These are phyloP conservation scores for Amphipyra tragopoginis DNA, from an alignment of 2,888 invertebrate genomes.

Conservation along the genomic window DNA sequence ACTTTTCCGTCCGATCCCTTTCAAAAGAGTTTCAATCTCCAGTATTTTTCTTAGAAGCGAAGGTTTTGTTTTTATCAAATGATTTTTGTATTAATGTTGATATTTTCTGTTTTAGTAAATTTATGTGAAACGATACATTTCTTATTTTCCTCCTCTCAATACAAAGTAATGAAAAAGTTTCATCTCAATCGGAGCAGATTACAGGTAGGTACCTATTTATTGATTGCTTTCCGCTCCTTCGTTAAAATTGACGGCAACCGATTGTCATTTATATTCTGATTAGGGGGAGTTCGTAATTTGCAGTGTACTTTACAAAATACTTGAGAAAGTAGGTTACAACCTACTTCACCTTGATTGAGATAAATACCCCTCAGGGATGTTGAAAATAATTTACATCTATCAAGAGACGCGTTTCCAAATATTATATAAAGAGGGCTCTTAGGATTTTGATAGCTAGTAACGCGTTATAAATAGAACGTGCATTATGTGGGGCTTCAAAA, in stretches of 20 bases:
- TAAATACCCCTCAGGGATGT: constrained; percentile 14
- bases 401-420: background rate
- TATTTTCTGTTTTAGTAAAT: background rate
- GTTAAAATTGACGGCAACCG: background rate
- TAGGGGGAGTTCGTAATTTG: constrained; percentile 2
- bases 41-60: no score
- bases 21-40: no score
- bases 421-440: background rate
- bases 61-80: no score
- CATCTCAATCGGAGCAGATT: background rate
- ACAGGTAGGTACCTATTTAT: background rate
- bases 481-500: no score
- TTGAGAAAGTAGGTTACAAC: constrained; percentile 13
- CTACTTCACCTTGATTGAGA: constrained; percentile 8
- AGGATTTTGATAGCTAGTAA: no score
- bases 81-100: no score
- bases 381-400: constrained; percentile 13
- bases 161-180: background rate
- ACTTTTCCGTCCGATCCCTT: no score
- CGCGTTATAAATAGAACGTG: no score
- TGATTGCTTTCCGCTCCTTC: background rate
- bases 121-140: background rate
- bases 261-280: constrained; percentile 3
- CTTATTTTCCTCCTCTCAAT: background rate
- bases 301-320: constrained; percentile 7